phyloP scores from a whole-genome alignment of 2,113 vertebrate genomes.

The Cyprinodon brontotheroides region DNA sequence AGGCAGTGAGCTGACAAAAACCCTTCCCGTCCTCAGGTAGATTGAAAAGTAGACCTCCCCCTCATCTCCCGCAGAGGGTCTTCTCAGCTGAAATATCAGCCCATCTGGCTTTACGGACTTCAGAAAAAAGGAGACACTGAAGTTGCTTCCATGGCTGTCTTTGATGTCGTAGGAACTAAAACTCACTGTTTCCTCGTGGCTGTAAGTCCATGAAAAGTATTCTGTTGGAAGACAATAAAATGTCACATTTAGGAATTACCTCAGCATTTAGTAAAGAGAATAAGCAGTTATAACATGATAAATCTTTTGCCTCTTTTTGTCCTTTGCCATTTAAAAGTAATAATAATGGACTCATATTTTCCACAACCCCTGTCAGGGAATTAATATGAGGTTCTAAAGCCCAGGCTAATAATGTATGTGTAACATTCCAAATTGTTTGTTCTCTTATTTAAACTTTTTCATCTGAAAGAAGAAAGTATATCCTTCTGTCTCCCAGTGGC shows the following conservation, averaged over 20 bases:
- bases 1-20: conserved; percentile 64
- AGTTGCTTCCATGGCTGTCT: conserved; percentile 71
- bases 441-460: too few relatives aligned
- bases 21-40: conserved; percentile 79
- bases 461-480: too few relatives aligned
- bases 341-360: too few relatives aligned
- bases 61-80: conserved; percentile 31
- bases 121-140: conserved; percentile 88
- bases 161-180: conserved; percentile 79
- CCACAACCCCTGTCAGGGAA: too few relatives aligned
- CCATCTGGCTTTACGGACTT: conserved; percentile 82
- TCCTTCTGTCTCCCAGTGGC: too few relatives aligned
- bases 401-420: too few relatives aligned
- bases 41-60: conserved; percentile 76
- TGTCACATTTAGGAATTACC: neutral
- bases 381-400: too few relatives aligned
- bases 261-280: neutral
- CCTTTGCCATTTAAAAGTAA: too few relatives aligned
- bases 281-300: neutral
- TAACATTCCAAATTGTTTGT: too few relatives aligned
- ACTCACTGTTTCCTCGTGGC: conserved; percentile 81
- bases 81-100: conserved; percentile 84
- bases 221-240: conserved; percentile 73
- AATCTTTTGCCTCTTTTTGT: too few relatives aligned
- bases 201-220: conserved; percentile 85